Percentiles rank a stretch among this genome's conserved stretches.
Conservation (phyloP, 2,888 invertebrate genomes). For the Drosophila gaucha region DNA sequence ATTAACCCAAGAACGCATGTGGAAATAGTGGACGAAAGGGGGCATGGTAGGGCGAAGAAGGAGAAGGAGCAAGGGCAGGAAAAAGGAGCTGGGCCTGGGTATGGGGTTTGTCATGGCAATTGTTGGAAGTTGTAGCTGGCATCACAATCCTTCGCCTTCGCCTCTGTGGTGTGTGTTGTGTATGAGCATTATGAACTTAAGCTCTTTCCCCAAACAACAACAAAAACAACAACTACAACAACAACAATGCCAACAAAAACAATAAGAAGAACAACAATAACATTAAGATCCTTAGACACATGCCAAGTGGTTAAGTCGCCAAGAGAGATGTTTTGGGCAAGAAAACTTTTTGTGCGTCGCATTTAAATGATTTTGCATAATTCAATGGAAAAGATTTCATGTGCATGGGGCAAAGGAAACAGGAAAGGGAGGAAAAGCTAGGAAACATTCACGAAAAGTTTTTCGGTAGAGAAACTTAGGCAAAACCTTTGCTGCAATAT, state of each 20-base stretch:
- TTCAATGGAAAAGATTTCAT: constrained; percentile 57
- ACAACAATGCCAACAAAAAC: constrained; percentile 9
- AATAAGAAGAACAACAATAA: constrained; percentile 54
- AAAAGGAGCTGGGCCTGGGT: background rate
- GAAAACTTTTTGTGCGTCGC: constrained; percentile 68
- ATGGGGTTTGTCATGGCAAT: constrained; percentile 14
- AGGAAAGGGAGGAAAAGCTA: background rate
- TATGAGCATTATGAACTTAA: constrained; percentile 75
- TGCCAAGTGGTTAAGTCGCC: constrained; percentile 73
- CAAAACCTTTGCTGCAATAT: constrained; percentile 56
- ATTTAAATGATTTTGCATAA: constrained; percentile 79
- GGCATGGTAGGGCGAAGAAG: background rate
- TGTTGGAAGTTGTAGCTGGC: constrained; percentile 13
- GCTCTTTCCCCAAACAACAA: constrained; percentile 35
- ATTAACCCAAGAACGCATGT: constrained; percentile 76
- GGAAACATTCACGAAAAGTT: constrained; percentile 38
- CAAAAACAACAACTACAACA: background rate
- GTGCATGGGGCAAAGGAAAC: constrained; percentile 5
- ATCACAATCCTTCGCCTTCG: constrained; percentile 11
- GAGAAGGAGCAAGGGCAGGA: background rate
- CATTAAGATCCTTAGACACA: constrained; percentile 71
- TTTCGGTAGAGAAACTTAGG: constrained; percentile 40
- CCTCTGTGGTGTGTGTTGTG: constrained; percentile 11
- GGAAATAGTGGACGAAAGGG: constrained; percentile 38
- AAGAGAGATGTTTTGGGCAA: constrained; percentile 41